phyloP scores from a whole-genome alignment of 2,797 vertebrate species.

The Macrochelys suwanniensis region DNA sequence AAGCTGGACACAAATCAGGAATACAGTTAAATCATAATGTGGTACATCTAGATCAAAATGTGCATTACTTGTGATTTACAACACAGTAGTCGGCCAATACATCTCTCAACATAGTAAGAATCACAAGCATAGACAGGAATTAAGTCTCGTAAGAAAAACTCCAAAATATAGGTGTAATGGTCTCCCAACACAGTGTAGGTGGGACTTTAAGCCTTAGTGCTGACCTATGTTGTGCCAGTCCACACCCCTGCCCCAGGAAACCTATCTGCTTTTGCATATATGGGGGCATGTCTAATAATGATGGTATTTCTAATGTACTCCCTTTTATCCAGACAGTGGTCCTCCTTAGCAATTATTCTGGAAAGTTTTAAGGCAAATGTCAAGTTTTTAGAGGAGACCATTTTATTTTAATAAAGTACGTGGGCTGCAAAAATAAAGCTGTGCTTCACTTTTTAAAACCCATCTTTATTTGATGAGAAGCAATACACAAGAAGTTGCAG shows the following conservation, averaged over 20 bases:
- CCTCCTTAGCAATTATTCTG: not conserved
- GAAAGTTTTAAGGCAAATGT: not conserved
- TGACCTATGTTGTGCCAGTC: not conserved
- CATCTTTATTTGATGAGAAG: not conserved
- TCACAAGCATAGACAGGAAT: not conserved
- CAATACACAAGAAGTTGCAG: not conserved
- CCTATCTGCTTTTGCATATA: not conserved
- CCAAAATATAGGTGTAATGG: not conserved
- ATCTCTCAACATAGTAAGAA: not conserved
- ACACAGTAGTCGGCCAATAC: too few species aligned
- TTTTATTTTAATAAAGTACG: not conserved
- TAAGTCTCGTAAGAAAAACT: not conserved
- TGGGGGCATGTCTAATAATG: not conserved
- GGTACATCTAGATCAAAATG: not conserved
- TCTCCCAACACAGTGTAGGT: not conserved
- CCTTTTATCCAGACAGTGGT: not conserved
- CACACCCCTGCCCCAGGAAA: not conserved
- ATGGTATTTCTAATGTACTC: not conserved
- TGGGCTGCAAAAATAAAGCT: not conserved
- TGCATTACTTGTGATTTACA: not conserved
- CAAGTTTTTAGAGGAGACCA: not conserved
- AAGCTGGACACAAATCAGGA: not conserved
- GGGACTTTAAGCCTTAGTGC: not conserved
- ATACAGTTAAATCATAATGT: not conserved
- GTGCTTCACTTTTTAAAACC: not conserved